Conservation (phyloP, 1,140 invertebrate genomes). For the Drosophila tropicalis region DNA sequence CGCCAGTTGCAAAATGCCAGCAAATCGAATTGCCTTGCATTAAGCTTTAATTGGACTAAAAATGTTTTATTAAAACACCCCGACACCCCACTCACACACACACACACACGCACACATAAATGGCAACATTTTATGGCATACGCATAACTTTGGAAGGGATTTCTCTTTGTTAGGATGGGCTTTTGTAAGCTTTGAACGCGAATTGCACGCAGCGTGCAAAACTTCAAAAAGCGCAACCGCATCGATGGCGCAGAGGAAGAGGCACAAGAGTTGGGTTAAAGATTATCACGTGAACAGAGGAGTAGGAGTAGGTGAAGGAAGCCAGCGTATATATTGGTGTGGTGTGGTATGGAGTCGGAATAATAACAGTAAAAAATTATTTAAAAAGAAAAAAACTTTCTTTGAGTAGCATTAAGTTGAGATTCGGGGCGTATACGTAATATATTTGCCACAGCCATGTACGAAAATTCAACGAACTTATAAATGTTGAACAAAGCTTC, state of each 20-base stretch:
- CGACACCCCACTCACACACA: background rate
- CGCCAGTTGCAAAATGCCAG: slow-evolving; percentile 58
- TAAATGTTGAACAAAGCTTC: no score
- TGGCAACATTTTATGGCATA: background rate
- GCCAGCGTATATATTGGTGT: slow-evolving; percentile 20
- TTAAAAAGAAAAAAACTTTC: slow-evolving; percentile 42
- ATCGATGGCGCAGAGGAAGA: slow-evolving; percentile 3
- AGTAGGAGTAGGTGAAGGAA: background rate
- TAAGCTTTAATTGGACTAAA: slow-evolving; percentile 66
- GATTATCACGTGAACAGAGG: background rate
- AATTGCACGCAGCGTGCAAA: slow-evolving; percentile 66
- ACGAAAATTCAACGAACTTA: no score
- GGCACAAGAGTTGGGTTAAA: background rate
- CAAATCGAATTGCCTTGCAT: slow-evolving; percentile 72
- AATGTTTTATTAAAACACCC: slow-evolving; percentile 32
- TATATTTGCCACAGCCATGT: slow-evolving; percentile 31
- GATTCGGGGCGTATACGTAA: slow-evolving; percentile 63
- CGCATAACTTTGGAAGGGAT: slow-evolving; percentile 16
- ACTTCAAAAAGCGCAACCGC: slow-evolving; percentile 65
- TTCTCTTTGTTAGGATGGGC: slow-evolving; percentile 33
- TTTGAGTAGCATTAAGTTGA: slow-evolving; percentile 66
- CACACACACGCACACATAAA: background rate
- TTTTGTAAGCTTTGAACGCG: slow-evolving; percentile 58
- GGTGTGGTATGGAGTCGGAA: slow-evolving; percentile 5
- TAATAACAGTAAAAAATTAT: slow-evolving; percentile 46